These are phyloP conservation scores for Polydrusus tereticollis DNA, from an alignment of 2,888 invertebrate genomes.

Conservation along the genomic window DNA sequence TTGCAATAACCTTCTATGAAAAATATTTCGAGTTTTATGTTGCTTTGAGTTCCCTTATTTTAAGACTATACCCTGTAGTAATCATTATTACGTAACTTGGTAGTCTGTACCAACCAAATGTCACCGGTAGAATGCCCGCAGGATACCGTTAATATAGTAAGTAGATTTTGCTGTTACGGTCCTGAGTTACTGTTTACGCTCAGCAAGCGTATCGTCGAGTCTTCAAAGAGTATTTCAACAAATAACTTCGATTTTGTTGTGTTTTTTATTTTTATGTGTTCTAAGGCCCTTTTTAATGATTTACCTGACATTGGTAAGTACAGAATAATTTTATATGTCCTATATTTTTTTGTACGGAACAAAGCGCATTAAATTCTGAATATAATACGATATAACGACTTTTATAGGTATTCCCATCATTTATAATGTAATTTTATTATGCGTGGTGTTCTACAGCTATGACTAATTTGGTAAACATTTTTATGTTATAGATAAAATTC, in stretches of 20 bases:
- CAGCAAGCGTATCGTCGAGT: slow-evolving; percentile 70
- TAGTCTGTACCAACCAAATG: not conserved
- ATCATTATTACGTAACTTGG: not conserved
- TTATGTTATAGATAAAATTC: slow-evolving; percentile 9
- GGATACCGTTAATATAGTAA: slow-evolving; percentile 46
- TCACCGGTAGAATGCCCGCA: slow-evolving; percentile 37
- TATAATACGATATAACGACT: not conserved
- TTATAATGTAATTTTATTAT: slow-evolving; percentile 3
- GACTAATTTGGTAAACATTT: slow-evolving; percentile 32
- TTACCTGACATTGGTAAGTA: slow-evolving; percentile 60
- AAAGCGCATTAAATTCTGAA: not conserved
- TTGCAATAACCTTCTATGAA: no score
- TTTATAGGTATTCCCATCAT: not conserved
- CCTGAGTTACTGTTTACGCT: slow-evolving; percentile 73
- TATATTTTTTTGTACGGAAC: not conserved
- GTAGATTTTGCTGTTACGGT: slow-evolving; percentile 54
- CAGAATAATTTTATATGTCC: slow-evolving; percentile 5
- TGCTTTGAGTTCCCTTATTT: no score
- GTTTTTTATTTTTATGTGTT: slow-evolving; percentile 59
- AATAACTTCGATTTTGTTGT: slow-evolving; percentile 58
- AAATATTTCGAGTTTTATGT: no score
- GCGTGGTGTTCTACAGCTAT: slow-evolving; percentile 7
- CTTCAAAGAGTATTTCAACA: slow-evolving; percentile 61
- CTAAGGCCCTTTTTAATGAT: slow-evolving; percentile 61
- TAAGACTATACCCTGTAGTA: no score